Evolutionary conservation across 2,888 invertebrate species (phyloP), one percentile per base, ranked within the genome.

Genomic region (Conomelus anceps): DNA sequence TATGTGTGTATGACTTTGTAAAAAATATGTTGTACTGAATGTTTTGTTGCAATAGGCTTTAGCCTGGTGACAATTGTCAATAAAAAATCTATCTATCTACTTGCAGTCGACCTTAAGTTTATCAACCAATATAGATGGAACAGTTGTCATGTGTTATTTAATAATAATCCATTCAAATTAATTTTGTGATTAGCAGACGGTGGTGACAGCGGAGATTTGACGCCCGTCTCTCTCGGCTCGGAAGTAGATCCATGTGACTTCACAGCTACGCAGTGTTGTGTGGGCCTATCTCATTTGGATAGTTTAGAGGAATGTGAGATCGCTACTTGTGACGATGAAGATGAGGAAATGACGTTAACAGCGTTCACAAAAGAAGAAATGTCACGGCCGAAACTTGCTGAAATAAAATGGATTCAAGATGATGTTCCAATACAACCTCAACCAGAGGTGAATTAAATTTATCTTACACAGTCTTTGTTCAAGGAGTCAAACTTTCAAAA

Each of bases 221-320:
- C 96, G 22, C 96, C 96, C 91, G 95, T 96, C 91, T 96, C 96
- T 90, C 95, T 95, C 26, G 94, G 95, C 91, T 94, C 94, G 87
- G 96, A 96, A 93, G 89, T 22, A 24, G 91, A 87, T 90, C 90
- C 20, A 88, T 89, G 89, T 89, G 91, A 85, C 26, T 89, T 84
- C 89, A 90, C 85, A 90, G 90, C 63, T 88, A 90, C 34, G 89
- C n/a, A n/a, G n/a, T n/a, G n/a, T n/a, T n/a, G n/a, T n/a, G 91
- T 90, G 1, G n/a, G n/a, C 1, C 86, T 22, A 22, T 86, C 86
- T 24, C 23, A 24, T 22, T 1, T 86, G 22, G 23, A 86, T 22
- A 86, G 22, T 86, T 22, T 86, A 86, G 23, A 86, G 1, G 13
- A 63, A 63, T 63, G 20, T 7, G 34, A 89, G 20, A 22, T 85